These are phyloP conservation scores for Agraylea sexmaculata DNA, from an alignment of 1,140 invertebrate species.

Conservation along the genomic window DNA sequence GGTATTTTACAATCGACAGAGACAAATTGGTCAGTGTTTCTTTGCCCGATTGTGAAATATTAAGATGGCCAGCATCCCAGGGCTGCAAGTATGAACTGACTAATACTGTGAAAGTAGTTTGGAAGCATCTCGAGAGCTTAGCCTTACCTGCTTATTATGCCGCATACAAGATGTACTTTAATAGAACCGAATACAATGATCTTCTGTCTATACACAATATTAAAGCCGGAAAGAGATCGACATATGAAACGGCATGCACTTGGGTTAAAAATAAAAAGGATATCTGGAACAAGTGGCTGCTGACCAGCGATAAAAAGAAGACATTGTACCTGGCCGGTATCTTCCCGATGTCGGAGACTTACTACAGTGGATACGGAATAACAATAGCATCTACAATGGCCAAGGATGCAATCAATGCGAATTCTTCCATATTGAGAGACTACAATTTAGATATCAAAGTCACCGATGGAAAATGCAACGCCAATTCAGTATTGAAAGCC, in stretches of 20 bases:
- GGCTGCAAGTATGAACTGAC: constrained; percentile 52
- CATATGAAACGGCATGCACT: constrained; percentile 50
- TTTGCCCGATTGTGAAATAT: constrained; percentile 43
- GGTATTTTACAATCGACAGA: constrained; percentile 44
- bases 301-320: constrained; percentile 37
- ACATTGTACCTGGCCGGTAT: constrained; percentile 61
- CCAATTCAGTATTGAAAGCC: constrained; percentile 64
- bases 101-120: constrained; percentile 54
- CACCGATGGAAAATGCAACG: constrained; percentile 58
- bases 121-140: constrained; percentile 40
- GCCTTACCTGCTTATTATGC: constrained; percentile 43
- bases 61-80: constrained; percentile 21
- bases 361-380: constrained; percentile 51
- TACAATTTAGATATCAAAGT: constrained; percentile 49
- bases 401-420: constrained; percentile 50
- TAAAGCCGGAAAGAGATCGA: constrained; percentile 16
- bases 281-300: constrained; percentile 45
- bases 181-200: constrained; percentile 39
- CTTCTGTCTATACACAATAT: constrained; percentile 38
- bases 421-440: constrained; percentile 46
- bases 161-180: constrained; percentile 45
- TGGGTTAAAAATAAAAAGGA: constrained; percentile 50
- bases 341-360: constrained; percentile 50
- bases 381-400: constrained; percentile 54
- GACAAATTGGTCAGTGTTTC: constrained; percentile 37